phyloP scores from a whole-genome alignment of 2,113 vertebrate species.

The Pipa parva region DNA sequence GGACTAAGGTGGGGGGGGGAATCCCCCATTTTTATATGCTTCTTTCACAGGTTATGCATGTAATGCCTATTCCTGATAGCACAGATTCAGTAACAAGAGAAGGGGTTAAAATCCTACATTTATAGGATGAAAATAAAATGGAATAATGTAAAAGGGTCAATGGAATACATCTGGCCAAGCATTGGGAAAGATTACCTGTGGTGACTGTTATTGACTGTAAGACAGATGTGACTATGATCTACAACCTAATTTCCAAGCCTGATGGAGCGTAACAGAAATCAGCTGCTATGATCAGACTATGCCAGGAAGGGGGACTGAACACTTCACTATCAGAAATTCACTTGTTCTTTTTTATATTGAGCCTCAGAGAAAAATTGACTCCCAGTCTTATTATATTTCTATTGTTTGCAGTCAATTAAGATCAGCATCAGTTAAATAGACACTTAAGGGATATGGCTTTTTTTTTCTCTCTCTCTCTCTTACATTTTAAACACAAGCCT shows the following conservation, averaged over 20 bases:
- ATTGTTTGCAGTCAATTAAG: slow-evolving; percentile 17
- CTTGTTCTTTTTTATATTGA: slow-evolving; percentile 14
- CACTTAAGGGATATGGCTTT: too few relatives aligned
- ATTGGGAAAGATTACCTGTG: slow-evolving; percentile 31
- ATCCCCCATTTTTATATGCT: not conserved
- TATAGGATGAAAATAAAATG: slow-evolving; percentile 12
- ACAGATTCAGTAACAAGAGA: not conserved
- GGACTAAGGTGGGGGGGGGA: not conserved
- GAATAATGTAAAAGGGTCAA: slow-evolving; percentile 28
- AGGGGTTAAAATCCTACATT: slow-evolving; percentile 23
- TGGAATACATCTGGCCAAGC: slow-evolving; percentile 24
- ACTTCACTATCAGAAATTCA: not conserved
- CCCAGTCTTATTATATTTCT: not conserved
- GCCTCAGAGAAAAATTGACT: slow-evolving; percentile 2
- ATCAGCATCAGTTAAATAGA: too few relatives aligned
- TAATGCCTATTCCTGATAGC: too few relatives aligned
- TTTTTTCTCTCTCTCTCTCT: too few relatives aligned
- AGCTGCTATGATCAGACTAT: not conserved
- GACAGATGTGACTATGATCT: slow-evolving; percentile 36
- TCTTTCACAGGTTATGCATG: not conserved
- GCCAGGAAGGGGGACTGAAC: slow-evolving; percentile 21
- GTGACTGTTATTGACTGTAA: slow-evolving; percentile 19
- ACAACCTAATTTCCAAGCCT: slow-evolving; percentile 48
- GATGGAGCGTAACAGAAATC: slow-evolving; percentile 43
- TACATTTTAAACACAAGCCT: too few relatives aligned